Conservation (phyloP, 2,113 vertebrate genomes). For the Micronycteris hirsuta region DNA sequence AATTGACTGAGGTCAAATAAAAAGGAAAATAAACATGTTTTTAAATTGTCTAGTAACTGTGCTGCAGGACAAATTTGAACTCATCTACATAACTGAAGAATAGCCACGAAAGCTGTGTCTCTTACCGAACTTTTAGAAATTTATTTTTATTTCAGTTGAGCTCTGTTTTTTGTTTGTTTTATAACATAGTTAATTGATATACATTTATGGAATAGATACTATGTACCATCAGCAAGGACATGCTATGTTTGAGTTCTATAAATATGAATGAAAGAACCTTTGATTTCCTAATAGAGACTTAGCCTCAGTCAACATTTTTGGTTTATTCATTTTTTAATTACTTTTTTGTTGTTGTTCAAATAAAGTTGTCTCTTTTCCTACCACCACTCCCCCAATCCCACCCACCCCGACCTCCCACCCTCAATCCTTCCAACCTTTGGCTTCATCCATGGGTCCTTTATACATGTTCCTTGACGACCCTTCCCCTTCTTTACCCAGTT, state of each 20-base stretch:
- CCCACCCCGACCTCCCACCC: too few relatives aligned
- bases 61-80: background rate
- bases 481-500: too few relatives aligned
- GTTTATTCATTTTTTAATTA: too few relatives aligned
- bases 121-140: background rate
- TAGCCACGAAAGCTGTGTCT: background rate
- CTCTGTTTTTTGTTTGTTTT: background rate
- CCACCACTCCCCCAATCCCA: too few relatives aligned
- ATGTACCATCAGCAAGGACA: background rate
- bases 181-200: background rate
- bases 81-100: background rate
- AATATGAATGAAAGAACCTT: background rate
- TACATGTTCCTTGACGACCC: too few relatives aligned
- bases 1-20: background rate
- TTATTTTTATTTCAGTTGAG: background rate
- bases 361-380: too few relatives aligned
- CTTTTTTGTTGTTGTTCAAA: too few relatives aligned
- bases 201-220: background rate
- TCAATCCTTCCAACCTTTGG: too few relatives aligned
- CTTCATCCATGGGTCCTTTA: too few relatives aligned
- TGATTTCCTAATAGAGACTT: background rate
- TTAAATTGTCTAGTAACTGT: background rate
- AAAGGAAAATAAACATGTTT: slow-evolving; percentile 16
- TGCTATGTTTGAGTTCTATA: background rate
- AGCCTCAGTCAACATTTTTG: background rate